These are phyloP conservation scores for Platycheirus albimanus DNA, from an alignment of 2,888 invertebrate genomes.

Conservation along the genomic window DNA sequence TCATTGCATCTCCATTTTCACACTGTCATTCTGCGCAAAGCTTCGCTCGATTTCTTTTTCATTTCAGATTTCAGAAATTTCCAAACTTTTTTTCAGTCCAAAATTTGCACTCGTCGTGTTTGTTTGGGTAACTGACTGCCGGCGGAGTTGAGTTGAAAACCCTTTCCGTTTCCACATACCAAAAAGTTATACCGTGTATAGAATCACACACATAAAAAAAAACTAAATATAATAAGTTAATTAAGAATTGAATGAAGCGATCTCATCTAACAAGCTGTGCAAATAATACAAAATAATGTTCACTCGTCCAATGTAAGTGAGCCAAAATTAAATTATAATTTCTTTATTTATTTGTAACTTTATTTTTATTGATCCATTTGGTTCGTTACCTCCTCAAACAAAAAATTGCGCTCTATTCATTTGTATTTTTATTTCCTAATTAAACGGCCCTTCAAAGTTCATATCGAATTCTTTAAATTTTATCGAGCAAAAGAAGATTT, in stretches of 20 bases:
- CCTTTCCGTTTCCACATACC: background rate
- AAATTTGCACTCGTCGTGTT: slow-evolving; percentile 73
- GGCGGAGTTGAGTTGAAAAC: background rate
- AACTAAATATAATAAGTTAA: slow-evolving; percentile 8
- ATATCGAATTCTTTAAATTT: slow-evolving; percentile 14
- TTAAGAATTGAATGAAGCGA: slow-evolving; percentile 59
- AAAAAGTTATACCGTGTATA: background rate
- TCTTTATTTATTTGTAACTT: slow-evolving; percentile 2
- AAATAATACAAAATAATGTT: slow-evolving; percentile 77
- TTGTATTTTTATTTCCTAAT: background rate
- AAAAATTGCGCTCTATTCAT: slow-evolving; percentile 1
- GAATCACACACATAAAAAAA: background rate
- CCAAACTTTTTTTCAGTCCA: slow-evolving; percentile 73
- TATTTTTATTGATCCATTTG: slow-evolving; percentile 58
- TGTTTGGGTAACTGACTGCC: slow-evolving; percentile 36
- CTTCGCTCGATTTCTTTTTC: background rate
- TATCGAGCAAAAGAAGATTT: slow-evolving; percentile 21
- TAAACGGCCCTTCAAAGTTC: slow-evolving; percentile 1
- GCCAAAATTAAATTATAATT: slow-evolving; percentile 8
- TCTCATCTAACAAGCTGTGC: slow-evolving; percentile 40
- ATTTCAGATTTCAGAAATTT: slow-evolving; percentile 5
- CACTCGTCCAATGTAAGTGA: slow-evolving; percentile 80
- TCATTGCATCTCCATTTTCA: slow-evolving; percentile 18
- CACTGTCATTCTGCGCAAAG: slow-evolving; percentile 39
- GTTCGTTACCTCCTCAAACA: slow-evolving; percentile 1